phyloP scores from a whole-genome alignment of 2,797 vertebrate genomes.

The Rhynchonycteris naso region DNA sequence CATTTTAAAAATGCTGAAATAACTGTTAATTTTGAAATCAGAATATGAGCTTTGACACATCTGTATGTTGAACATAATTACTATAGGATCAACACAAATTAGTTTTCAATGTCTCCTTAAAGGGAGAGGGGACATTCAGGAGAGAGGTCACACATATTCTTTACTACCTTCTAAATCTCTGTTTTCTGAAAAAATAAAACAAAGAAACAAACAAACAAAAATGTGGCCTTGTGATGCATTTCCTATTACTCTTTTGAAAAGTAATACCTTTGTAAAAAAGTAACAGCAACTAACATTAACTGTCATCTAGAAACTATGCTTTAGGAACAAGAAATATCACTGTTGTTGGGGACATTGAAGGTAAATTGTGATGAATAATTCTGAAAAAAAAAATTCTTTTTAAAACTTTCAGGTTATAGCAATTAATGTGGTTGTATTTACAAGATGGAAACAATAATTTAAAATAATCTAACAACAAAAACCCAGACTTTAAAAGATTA shows the following conservation, averaged over 20 bases:
- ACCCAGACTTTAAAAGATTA: background rate
- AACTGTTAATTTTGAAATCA: background rate
- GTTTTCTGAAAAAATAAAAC: background rate
- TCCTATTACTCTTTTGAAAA: background rate
- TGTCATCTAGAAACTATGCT: background rate
- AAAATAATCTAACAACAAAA: background rate
- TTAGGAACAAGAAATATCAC: background rate
- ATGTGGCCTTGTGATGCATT: background rate
- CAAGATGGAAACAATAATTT: background rate
- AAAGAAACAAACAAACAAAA: background rate
- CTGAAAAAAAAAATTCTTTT: background rate
- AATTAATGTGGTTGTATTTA: background rate
- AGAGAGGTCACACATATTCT: background rate
- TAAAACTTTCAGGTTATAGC: background rate
- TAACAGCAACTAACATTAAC: background rate
- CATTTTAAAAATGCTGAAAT: constrained; percentile 34
- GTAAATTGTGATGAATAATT: background rate
- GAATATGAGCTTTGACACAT: background rate
- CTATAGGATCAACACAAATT: background rate
- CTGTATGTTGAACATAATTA: background rate
- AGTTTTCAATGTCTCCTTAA: background rate
- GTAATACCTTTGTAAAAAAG: background rate
- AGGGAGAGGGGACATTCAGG: background rate
- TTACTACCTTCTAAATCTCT: background rate
- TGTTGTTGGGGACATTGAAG: background rate